Evolutionary conservation across 2,888 invertebrate species (phyloP), one percentile per base, ranked within the genome.

Genomic region (Lucinisca nassula): DNA sequence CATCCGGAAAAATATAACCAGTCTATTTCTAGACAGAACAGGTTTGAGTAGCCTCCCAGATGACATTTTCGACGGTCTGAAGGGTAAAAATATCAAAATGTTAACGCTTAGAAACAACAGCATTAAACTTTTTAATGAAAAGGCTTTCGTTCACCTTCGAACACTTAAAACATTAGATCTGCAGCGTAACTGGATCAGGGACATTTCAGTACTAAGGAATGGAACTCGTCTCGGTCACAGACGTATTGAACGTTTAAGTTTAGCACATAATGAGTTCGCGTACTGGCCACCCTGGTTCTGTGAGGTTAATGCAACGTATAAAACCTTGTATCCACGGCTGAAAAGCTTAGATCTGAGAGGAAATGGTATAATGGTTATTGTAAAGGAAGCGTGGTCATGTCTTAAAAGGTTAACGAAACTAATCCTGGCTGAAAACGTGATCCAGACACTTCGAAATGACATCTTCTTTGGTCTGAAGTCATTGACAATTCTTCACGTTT

Each of bases 391-490:
- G 37, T 83, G 88, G 72, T 37, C 12, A 14, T 90, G 90, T 85
- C 38, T 90, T 2, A 30, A 73, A 30, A 55, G 70, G 1, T 27
- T 90, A 24, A 45, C 45, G 14, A 32, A 51, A 3, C 38, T 90
- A 2, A 77, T 80, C 40, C 49, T 90, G 12, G 78, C 58, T 30
- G 51, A 37, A 37, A 81, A 82, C n/a, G 79, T 79, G 1, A 45
- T 90, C 4, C 38, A 83, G 51, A 38, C 49, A 24, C 21, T 90
- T 4, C 27, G 67, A 45, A 75, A 75, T 30, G 85, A 87, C 37
- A 84, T 77, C 8, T 84, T 84, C 35, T 38, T 58, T 10, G 40
- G 55, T n/a, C 40, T 84, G n/a, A 37, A 14, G n/a, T 76, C n/a
- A 10, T 37, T 84, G 4, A 38, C 55, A 55, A 38, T 35, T 4